These are phyloP conservation scores for Nyctibius bracteatus DNA, from an alignment of 2,113 vertebrate species.

Conservation along the genomic window DNA sequence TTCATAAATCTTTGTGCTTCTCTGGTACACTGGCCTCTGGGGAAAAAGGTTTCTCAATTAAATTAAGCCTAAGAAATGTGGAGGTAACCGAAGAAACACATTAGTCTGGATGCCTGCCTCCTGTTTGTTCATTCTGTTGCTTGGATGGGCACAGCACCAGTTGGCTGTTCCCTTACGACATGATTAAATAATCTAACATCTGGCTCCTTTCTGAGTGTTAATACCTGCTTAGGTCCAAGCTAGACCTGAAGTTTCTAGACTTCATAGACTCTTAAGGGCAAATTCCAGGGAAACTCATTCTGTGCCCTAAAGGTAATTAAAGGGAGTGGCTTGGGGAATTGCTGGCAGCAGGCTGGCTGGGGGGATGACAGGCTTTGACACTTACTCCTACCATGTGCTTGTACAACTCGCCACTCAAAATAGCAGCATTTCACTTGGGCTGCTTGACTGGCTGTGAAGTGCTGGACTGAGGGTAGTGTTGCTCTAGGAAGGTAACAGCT, in stretches of 20 bases:
- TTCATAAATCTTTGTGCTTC: background rate
- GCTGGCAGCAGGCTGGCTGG: background rate
- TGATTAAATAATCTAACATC: background rate
- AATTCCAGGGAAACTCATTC: background rate
- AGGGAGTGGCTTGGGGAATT: background rate
- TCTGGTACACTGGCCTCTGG: background rate
- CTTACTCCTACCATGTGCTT: background rate
- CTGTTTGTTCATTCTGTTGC: constrained; percentile 6
- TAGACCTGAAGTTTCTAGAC: background rate
- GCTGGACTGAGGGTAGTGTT: background rate
- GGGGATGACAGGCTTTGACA: background rate
- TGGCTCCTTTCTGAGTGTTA: background rate
- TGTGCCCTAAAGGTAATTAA: background rate
- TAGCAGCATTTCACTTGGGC: background rate
- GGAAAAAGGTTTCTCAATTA: background rate
- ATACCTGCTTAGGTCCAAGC: background rate
- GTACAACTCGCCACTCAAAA: background rate
- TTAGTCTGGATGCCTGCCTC: background rate
- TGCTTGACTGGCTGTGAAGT: background rate
- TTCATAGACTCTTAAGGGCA: background rate
- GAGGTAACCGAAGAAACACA: background rate
- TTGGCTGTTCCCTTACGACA: background rate
- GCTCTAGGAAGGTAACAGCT: background rate
- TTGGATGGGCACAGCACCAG: constrained; percentile 7
- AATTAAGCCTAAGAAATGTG: constrained; percentile 10